These are phyloP conservation scores for Amphiura filiformis DNA, from an alignment of 35 echinoderm and acorn worm genomes.

Conservation along the genomic window DNA sequence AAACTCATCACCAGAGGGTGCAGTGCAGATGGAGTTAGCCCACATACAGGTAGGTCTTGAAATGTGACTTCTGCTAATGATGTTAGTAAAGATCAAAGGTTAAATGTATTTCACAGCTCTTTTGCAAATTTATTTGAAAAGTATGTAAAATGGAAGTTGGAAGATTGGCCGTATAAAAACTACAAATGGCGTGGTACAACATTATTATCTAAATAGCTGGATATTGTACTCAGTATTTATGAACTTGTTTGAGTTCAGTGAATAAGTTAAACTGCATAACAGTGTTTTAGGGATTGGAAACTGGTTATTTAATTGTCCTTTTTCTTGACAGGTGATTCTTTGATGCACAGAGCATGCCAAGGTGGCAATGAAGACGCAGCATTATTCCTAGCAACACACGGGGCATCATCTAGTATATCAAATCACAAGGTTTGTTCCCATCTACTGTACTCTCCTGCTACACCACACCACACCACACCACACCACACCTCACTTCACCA, in stretches of 20 bases:
- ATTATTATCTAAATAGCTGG: too few relatives aligned
- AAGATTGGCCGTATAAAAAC: not conserved
- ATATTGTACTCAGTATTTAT: too few relatives aligned
- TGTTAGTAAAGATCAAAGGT: not conserved
- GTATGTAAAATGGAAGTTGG: not conserved
- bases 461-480: too few relatives aligned
- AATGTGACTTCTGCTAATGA: not conserved
- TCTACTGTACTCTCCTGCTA: too few relatives aligned
- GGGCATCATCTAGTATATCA: slow-evolving; percentile 82
- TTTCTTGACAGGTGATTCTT: slow-evolving; percentile 62
- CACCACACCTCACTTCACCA: too few relatives aligned
- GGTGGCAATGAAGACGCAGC: slow-evolving; percentile 77
- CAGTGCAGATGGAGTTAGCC: slow-evolving; percentile 80
- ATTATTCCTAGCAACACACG: slow-evolving; percentile 82
- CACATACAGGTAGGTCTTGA: slow-evolving; percentile 80
- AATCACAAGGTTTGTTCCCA: slow-evolving; percentile 75
- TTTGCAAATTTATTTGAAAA: not conserved
- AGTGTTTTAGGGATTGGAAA: too few relatives aligned
- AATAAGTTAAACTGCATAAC: too few relatives aligned
- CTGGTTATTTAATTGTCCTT: not conserved
- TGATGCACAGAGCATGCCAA: slow-evolving; percentile 66
- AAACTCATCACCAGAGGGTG: slow-evolving; percentile 84
- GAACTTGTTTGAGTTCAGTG: too few relatives aligned
- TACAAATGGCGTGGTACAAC: too few relatives aligned
- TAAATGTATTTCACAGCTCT: not conserved